phyloP scores from a whole-genome alignment of 2,888 invertebrate species.

The Eupithecia vulgata region DNA sequence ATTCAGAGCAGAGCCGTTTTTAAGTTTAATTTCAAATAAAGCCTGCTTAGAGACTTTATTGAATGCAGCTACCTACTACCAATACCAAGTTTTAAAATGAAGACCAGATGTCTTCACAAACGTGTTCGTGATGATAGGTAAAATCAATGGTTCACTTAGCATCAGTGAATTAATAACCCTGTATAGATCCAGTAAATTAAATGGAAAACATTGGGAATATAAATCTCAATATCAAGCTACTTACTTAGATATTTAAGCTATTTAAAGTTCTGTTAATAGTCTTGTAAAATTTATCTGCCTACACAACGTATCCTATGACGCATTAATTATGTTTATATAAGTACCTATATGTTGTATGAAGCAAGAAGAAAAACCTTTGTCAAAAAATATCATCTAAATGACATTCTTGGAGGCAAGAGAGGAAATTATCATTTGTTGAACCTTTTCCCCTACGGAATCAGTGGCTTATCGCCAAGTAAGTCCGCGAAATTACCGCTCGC shows the following conservation, averaged over 20 bases:
- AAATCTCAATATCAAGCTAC: not conserved
- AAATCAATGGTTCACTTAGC: too few species aligned
- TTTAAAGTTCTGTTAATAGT: not conserved
- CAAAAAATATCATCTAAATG: slow-evolving; percentile 33
- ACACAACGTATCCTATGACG: not conserved
- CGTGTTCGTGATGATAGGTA: too few species aligned
- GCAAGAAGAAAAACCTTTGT: not conserved
- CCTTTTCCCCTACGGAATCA: slow-evolving; percentile 38
- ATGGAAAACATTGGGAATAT: too few species aligned
- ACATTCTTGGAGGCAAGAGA: slow-evolving; percentile 28
- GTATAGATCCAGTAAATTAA: too few species aligned
- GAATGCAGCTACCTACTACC: too few species aligned
- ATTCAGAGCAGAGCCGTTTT: too few species aligned
- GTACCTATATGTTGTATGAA: not conserved
- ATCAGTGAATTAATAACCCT: too few species aligned
- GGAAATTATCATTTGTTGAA: slow-evolving; percentile 39
- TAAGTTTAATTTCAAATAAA: too few species aligned
- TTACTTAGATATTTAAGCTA: not conserved
- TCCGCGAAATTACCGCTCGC: slow-evolving; percentile 37
- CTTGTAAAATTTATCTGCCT: not conserved
- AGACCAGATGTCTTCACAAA: too few species aligned
- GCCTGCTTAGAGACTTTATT: too few species aligned
- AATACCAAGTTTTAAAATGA: too few species aligned
- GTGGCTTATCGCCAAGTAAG: slow-evolving; percentile 45
- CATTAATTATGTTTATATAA: not conserved